Conservation (phyloP, 2,113 vertebrate species). For the Xenopus borealis region DNA sequence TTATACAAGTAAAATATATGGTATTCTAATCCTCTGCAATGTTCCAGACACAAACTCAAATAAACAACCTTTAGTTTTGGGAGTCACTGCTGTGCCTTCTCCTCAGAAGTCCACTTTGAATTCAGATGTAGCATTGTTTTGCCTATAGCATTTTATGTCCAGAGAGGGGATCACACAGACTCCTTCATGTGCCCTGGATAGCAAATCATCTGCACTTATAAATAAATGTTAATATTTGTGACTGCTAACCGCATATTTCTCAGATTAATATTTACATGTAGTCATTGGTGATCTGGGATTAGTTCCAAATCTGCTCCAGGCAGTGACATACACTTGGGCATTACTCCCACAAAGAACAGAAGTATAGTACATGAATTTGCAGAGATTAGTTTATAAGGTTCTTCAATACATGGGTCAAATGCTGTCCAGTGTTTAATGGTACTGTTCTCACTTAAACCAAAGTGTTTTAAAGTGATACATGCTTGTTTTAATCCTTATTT, state of each 20-base stretch:
- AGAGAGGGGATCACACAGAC: slow-evolving; percentile 2
- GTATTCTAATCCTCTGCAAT: slow-evolving; percentile 25
- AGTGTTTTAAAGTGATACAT: no score
- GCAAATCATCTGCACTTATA: neutral
- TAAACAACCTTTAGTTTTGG: slow-evolving; percentile 27
- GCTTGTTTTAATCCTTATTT: no score
- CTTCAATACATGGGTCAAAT: no score
- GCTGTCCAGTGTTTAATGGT: no score
- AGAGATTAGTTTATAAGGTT: no score
- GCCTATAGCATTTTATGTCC: slow-evolving; percentile 9
- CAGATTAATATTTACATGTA: no score
- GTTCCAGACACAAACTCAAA: slow-evolving; percentile 33
- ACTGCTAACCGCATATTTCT: neutral
- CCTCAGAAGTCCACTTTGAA: slow-evolving; percentile 25
- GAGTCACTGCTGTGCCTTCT: slow-evolving; percentile 11
- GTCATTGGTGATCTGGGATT: no score
- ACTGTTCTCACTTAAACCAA: no score
- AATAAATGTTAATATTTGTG: slow-evolving; percentile 19
- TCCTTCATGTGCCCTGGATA: slow-evolving; percentile 7
- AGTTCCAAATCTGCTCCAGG: no score
- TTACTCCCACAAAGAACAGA: no score
- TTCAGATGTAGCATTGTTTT: slow-evolving; percentile 29
- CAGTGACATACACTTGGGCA: no score
- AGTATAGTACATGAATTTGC: no score
- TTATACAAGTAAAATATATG: slow-evolving; percentile 18